Percentiles rank a stretch among this genome's conserved stretches.
phyloP scores from a whole-genome alignment of 64 coral and sea anemone genomes.

The Montipora cactus region DNA sequence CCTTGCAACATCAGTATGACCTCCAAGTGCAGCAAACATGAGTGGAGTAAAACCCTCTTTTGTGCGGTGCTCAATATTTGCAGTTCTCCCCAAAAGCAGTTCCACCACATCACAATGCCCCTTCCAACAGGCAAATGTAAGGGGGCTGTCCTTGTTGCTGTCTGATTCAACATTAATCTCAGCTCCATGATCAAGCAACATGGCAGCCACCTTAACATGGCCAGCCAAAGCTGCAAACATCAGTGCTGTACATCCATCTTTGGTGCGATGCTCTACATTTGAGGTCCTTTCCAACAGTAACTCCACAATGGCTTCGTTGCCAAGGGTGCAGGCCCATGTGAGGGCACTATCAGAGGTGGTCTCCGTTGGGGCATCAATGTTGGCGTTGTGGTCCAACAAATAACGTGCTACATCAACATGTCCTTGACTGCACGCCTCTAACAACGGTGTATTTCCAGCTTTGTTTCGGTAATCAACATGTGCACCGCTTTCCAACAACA shows the following conservation, averaged over 20 bases:
- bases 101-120: conserved; percentile 99
- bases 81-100: conserved; percentile 88
- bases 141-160: conserved; percentile 98
- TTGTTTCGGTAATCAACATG: conserved; percentile 99
- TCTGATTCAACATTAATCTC: conserved; percentile 99
- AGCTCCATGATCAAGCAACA: conserved; percentile 92
- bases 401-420: conserved; percentile 98
- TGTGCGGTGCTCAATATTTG: conserved; percentile 98
- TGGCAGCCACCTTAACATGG: conserved; percentile 97
- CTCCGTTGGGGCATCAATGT: conserved; percentile 97
- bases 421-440: conserved; percentile 99
- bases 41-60: conserved; percentile 99
- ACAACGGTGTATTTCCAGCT: conserved; percentile 96
- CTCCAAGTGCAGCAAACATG: conserved; percentile 98
- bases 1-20: conserved; percentile 95
- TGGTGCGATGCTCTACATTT: conserved; percentile 96
- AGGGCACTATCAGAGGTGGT: conserved; percentile 99
- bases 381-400: conserved; percentile 93
- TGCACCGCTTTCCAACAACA: conserved; percentile 96
- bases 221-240: conserved; percentile 99
- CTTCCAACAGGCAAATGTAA: conserved; percentile 99
- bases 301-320: conserved; percentile 97
- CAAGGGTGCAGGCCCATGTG: conserved; percentile 98
- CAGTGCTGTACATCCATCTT: conserved; percentile 99
- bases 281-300: conserved; percentile 84